These are phyloP conservation scores for Glossophaga mutica DNA, from an alignment of 2,797 vertebrate species.

Conservation along the genomic window DNA sequence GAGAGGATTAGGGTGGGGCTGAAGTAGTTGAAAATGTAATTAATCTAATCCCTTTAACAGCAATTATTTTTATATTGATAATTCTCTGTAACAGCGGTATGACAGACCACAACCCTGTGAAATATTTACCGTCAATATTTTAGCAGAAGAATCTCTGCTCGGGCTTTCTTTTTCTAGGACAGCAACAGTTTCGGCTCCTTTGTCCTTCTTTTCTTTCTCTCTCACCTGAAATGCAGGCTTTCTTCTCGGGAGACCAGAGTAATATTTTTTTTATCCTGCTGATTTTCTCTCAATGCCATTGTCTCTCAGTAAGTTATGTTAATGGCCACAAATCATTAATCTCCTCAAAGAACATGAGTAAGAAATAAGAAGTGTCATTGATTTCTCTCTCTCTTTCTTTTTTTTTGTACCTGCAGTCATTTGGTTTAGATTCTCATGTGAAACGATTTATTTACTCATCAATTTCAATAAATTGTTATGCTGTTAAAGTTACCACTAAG, in stretches of 20 bases:
- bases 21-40: conserved; percentile 76
- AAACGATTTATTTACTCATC: conserved; percentile 77
- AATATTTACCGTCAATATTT: conserved; percentile 70
- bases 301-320: conserved; percentile 78
- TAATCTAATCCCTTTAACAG: conserved; percentile 76
- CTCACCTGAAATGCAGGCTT: conserved; percentile 26
- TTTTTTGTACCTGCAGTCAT: conserved; percentile 78
- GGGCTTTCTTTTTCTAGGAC: neutral
- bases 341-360: conserved; percentile 73
- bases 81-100: conserved; percentile 65
- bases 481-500: conserved; percentile 72
- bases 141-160: conserved; percentile 31
- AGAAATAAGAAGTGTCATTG: conserved; percentile 82
- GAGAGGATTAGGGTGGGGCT: conserved; percentile 72
- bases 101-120: conserved; percentile 38
- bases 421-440: conserved; percentile 78
- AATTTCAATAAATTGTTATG: conserved; percentile 84
- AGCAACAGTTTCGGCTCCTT: neutral
- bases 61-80: conserved; percentile 76
- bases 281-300: conserved; percentile 43
- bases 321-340: conserved; percentile 81
- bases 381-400: conserved; percentile 80
- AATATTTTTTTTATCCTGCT: neutral
- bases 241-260: neutral
- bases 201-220: neutral